Base-by-base conservation (phyloP, 1,140 invertebrate genomes). In the Zaprionus africanus region DNA sequence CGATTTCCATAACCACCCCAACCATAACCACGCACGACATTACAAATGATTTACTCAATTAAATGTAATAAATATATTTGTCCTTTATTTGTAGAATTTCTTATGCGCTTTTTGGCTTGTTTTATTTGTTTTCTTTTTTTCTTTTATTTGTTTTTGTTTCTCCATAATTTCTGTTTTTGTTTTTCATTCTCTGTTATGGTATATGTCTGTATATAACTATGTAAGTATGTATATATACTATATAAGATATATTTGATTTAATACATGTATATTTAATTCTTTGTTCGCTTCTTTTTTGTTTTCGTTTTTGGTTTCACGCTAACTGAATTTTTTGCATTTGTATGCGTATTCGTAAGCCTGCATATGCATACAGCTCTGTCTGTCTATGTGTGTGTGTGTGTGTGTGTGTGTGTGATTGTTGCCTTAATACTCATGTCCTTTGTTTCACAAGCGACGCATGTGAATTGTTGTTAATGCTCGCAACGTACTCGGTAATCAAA, bases 21-120 rank as follows among this genome's bases (percentile, higher is more conserved):
- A 26, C 15, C 34, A 36, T 24, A 4, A 26, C 15, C 34, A 36
- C 22, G 15, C 11, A 12, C 24, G 5, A 3, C 28, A 12, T 38
- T 38, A 22, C 3, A 66, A 58, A 46, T 66, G 57, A 58, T 66
- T 49, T 46, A 58, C 17, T 24, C 54, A 58, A 66, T 58, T 57
- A 76, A 79, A 78, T 88, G 79, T 88, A 88, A 81, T 88, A 88
- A 88, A 88, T 88, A 88, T 88, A 88, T 88, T 88, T 88, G 81
- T 84, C 84, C 84, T 88, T 88, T 88, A 87, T 87, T 87, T 87
- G 83, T 87, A 87, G 83, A 82, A 78, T 87, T 87, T 68, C 31
- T 72, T 77, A 72, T 77, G 68, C 61, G 57, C 28, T 24, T 62
- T 75, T 54, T 46, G 26, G n/a, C 15, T 63, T 46, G 5, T 64